Percentiles rank a stretch among this genome's conserved stretches.
These are phyloP conservation scores for Elanus axillaris DNA, from an alignment of 2,113 vertebrate genomes.

Conservation along the genomic window DNA sequence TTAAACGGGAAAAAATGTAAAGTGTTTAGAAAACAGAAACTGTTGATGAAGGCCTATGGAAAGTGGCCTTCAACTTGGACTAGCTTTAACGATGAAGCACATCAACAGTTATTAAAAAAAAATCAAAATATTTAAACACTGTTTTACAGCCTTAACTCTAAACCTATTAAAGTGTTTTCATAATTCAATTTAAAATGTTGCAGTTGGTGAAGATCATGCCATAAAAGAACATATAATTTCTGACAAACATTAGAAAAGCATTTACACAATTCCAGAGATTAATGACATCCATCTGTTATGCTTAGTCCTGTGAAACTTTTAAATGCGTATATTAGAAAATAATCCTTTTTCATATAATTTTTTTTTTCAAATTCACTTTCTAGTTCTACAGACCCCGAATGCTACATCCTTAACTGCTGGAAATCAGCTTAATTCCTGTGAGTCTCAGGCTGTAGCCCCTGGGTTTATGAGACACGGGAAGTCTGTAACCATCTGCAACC, in stretches of 20 bases:
- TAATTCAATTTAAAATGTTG: background rate
- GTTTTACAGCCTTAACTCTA: background rate
- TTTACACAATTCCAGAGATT: conserved; percentile 9
- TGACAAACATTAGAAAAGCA: conserved; percentile 9
- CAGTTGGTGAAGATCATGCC: background rate
- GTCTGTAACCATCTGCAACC: background rate
- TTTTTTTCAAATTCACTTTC: background rate
- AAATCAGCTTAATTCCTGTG: background rate
- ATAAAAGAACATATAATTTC: conserved; percentile 17
- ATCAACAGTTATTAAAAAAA: background rate
- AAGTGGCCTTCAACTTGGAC: conserved; percentile 1
- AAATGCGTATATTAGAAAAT: background rate
- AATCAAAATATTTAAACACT: background rate
- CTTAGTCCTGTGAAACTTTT: background rate
- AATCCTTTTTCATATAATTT: background rate
- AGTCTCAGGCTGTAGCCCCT: background rate
- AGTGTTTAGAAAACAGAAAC: conserved; percentile 48
- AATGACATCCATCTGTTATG: background rate
- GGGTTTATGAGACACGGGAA: background rate
- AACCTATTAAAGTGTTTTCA: background rate
- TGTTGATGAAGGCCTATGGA: background rate
- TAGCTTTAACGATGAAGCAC: background rate
- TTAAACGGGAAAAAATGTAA: background rate
- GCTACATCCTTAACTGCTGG: background rate
- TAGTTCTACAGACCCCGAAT: background rate